phyloP scores from a whole-genome alignment of 2,797 vertebrate genomes.

The Thunnus albacares region DNA sequence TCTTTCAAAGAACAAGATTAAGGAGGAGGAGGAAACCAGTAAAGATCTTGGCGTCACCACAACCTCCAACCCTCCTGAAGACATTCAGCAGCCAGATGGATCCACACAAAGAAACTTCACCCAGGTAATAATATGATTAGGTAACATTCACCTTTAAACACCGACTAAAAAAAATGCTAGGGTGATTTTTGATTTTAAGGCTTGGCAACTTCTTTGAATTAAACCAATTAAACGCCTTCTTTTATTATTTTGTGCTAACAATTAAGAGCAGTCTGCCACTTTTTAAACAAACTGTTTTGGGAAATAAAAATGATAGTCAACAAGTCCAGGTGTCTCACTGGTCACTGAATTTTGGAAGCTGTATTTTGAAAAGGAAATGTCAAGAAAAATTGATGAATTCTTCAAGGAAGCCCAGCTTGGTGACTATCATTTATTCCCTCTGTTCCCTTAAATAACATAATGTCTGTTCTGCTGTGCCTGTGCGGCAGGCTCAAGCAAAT shows the following conservation, averaged over 20 bases:
- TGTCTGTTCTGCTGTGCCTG: not conserved
- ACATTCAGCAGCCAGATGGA: not conserved
- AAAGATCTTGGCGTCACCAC: not conserved
- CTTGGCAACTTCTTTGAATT: not conserved
- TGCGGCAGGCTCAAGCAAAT: conserved; percentile 22
- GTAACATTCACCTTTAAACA: not conserved
- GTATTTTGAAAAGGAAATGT: not conserved
- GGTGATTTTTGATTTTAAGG: not conserved
- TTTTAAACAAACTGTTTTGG: not conserved
- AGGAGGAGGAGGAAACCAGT: conserved; percentile 10
- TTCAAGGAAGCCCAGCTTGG: not conserved
- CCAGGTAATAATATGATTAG: conserved; percentile 44
- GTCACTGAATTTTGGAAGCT: not conserved
- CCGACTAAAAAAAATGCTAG: not conserved
- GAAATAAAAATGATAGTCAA: not conserved
- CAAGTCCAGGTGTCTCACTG: not conserved
- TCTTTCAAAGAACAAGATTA: conserved; percentile 50
- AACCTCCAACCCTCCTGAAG: conserved; percentile 11
- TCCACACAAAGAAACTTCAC: not conserved
- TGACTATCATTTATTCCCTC: conserved; percentile 1
- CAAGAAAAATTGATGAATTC: not conserved
- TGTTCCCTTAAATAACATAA: not conserved
- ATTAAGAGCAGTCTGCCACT: not conserved
- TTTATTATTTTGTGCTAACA: not conserved
- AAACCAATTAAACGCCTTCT: not conserved